phyloP scores from a whole-genome alignment of 2,113 vertebrate genomes.

The Dipodomys stephensi region DNA sequence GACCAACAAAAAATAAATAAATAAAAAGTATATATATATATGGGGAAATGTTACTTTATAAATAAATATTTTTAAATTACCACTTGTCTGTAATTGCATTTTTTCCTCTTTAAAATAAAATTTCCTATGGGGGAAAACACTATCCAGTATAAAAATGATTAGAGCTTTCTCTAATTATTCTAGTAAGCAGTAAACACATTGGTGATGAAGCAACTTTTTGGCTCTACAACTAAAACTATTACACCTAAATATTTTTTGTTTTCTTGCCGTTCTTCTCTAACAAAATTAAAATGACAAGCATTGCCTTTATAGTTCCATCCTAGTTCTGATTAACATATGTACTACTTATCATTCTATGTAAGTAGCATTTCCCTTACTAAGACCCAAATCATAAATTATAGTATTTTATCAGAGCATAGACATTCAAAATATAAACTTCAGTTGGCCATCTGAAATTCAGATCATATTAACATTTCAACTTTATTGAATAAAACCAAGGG shows the following conservation, averaged over 20 bases:
- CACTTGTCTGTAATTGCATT: neutral
- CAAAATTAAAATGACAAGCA: neutral
- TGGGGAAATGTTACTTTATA: neutral
- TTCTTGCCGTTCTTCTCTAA: neutral
- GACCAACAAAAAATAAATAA: too few relatives aligned
- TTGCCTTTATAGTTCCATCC: neutral
- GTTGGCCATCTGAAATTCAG: neutral
- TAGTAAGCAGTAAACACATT: neutral
- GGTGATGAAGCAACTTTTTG: neutral
- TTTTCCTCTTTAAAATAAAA: neutral
- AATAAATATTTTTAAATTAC: neutral
- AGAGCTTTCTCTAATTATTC: conserved; percentile 4
- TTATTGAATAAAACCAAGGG: neutral
- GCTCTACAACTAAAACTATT: neutral
- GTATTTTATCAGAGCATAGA: neutral
- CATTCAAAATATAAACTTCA: conserved; percentile 36
- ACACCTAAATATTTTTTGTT: conserved; percentile 31
- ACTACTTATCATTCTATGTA: neutral
- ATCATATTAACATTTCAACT: neutral
- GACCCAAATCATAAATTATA: conserved; percentile 19
- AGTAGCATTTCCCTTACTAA: neutral
- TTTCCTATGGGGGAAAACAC: neutral
- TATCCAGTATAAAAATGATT: neutral
- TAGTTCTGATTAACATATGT: neutral
- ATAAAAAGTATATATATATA: neutral